phyloP scores from a whole-genome alignment of 2,888 invertebrate genomes.

The Latrodectus elegans region DNA sequence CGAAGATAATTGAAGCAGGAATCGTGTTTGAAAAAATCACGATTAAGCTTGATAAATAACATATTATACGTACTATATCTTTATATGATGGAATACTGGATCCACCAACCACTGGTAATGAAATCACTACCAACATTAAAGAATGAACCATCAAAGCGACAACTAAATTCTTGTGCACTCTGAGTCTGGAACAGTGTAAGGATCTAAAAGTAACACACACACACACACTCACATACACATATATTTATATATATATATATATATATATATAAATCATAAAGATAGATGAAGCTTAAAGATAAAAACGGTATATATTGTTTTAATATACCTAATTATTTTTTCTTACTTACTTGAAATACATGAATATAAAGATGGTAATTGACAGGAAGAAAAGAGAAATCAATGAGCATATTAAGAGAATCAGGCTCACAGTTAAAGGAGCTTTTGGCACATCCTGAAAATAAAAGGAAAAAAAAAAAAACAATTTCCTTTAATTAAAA shows the following conservation, averaged over 20 bases:
- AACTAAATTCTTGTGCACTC: slow-evolving; percentile 76
- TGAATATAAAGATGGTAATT: slow-evolving; percentile 76
- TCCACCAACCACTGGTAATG: slow-evolving; percentile 76
- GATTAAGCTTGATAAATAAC: too few relatives aligned
- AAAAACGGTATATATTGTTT: not conserved
- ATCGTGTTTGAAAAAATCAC: too few relatives aligned
- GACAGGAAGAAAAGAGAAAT: slow-evolving; percentile 75
- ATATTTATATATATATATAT: not conserved
- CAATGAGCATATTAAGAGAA: slow-evolving; percentile 75
- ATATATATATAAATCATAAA: not conserved
- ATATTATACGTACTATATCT: slow-evolving; percentile 74
- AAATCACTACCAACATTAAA: slow-evolving; percentile 75
- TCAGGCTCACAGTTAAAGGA: slow-evolving; percentile 73
- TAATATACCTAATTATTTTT: too few relatives aligned
- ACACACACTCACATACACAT: too few relatives aligned
- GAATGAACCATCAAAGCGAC: slow-evolving; percentile 76
- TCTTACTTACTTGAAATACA: slow-evolving; percentile 76
- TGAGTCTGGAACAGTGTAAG: slow-evolving; percentile 75
- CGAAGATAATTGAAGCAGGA: too few relatives aligned
- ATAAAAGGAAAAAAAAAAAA: not conserved
- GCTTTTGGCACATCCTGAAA: slow-evolving; percentile 46
- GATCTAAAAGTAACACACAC: slow-evolving; percentile 72
- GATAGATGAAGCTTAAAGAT: not conserved
- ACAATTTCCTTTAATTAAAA: not conserved
- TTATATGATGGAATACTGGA: slow-evolving; percentile 73